A percentile compares a stretch with the other conserved stretches of the same genome.
Evolutionary conservation across 2,113 vertebrate genomes (phyloP).

Genomic region (Oophaga pumilio): DNA sequence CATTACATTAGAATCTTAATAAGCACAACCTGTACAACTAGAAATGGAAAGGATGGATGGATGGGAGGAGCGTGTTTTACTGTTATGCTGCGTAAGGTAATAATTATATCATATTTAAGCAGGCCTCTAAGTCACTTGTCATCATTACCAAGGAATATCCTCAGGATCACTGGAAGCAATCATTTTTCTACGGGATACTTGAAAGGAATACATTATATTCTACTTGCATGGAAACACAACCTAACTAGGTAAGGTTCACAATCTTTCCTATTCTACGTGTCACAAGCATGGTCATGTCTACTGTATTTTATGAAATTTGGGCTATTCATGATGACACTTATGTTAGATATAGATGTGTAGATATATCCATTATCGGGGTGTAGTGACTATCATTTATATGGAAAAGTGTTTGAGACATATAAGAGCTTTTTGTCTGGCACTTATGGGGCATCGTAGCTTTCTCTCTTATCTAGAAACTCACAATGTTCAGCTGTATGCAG

Average conservation of each 20-base stretch:
- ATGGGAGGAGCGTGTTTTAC: conserved; percentile 1
- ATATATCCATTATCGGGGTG: too few species aligned
- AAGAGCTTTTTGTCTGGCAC: background rate
- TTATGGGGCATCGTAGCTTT: background rate
- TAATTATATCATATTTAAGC: conserved; percentile 41
- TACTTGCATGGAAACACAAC: background rate
- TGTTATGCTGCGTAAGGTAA: background rate
- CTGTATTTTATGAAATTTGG: background rate
- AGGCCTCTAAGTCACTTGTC: background rate
- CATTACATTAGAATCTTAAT: conserved; percentile 3
- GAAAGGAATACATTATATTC: background rate
- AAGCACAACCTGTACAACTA: background rate
- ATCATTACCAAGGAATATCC: conserved; percentile 31
- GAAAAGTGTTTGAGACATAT: background rate
- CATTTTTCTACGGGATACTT: background rate
- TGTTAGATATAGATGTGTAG: background rate
- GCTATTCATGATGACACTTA: background rate
- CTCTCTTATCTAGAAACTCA: background rate
- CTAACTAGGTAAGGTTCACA: background rate
- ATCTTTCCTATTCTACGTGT: background rate
- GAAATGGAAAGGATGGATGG: conserved; percentile 20
- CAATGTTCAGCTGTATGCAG: too few species aligned
- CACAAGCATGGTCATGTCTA: background rate
- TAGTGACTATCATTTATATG: too few species aligned
- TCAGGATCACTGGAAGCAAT: background rate